Percentiles rank a stretch among this genome's conserved stretches.
phyloP scores from a whole-genome alignment of 2,113 vertebrate genomes.

The Anolis carolinensis region DNA sequence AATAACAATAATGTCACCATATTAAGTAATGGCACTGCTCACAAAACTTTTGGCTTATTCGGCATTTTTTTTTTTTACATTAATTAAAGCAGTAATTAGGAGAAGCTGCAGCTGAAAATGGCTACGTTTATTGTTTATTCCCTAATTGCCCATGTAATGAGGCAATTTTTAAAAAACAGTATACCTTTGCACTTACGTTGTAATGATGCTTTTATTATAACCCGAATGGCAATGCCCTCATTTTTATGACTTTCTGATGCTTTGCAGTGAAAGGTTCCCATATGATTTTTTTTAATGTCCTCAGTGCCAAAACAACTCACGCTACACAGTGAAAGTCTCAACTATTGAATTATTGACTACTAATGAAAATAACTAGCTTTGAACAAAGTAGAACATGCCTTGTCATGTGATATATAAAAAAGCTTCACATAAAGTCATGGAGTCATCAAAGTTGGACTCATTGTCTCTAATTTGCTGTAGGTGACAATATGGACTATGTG shows the following conservation, averaged over 20 bases:
- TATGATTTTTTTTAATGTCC: not conserved
- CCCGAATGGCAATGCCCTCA: conserved; percentile 48
- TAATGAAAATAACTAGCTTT: too few relatives aligned
- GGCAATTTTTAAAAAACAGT: conserved; percentile 54
- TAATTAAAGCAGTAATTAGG: conserved; percentile 47
- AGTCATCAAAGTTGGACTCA: too few relatives aligned
- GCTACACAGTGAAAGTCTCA: conserved; percentile 38
- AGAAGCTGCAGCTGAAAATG: conserved; percentile 45
- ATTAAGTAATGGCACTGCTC: not conserved
- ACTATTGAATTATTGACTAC: conserved; percentile 17
- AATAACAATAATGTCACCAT: conserved; percentile 22
- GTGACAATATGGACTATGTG: too few relatives aligned
- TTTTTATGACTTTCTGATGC: conserved; percentile 44
- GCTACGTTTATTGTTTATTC: conserved; percentile 54
- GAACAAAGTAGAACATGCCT: too few relatives aligned
- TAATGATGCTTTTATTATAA: conserved; percentile 45
- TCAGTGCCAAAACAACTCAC: not conserved
- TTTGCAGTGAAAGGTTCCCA: conserved; percentile 29
- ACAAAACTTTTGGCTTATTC: conserved; percentile 27
- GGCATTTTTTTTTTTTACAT: not conserved
- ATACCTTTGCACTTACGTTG: conserved; percentile 50
- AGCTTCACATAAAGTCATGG: too few relatives aligned
- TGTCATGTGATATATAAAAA: too few relatives aligned
- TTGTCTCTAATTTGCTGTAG: too few relatives aligned
- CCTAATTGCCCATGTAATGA: conserved; percentile 57